phyloP scores from a whole-genome alignment of 2,888 invertebrate species.

The Agrotis ipsilon region DNA sequence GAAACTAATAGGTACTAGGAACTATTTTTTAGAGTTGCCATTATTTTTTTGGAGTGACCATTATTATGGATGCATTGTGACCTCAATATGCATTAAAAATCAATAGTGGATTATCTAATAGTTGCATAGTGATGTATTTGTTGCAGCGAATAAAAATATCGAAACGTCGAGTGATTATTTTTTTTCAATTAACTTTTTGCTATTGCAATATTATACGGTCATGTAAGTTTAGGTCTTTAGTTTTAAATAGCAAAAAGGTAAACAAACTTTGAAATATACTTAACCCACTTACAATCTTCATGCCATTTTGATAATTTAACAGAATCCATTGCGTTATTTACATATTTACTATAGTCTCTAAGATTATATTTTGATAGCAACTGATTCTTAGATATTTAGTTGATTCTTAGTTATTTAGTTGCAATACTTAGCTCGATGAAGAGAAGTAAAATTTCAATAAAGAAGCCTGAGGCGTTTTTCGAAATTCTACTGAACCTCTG shows the following conservation, averaged over 20 bases:
- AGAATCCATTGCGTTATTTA: neutral
- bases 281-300: neutral
- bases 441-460: too few species aligned
- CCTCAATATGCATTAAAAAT: constrained; percentile 9
- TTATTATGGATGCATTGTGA: neutral
- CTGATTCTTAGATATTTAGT: too few species aligned
- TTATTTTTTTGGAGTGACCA: neutral
- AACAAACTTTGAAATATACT: neutral
- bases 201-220: neutral
- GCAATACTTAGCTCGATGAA: too few species aligned
- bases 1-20: neutral
- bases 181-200: neutral
- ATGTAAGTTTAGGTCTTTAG: neutral
- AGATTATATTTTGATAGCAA: too few species aligned
- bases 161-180: neutral
- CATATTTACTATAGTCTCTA: too few species aligned
- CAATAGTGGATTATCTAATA: neutral
- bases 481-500: too few species aligned
- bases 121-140: neutral
- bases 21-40: neutral
- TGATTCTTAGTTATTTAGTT: too few species aligned
- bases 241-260: neutral
- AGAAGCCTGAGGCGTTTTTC: too few species aligned
- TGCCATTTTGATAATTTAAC: neutral
- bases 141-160: neutral